Evolutionary conservation across 2,888 invertebrate genomes (phyloP), one percentile per base, ranked within the genome.

Genomic region (Melanophora roralis): DNA sequence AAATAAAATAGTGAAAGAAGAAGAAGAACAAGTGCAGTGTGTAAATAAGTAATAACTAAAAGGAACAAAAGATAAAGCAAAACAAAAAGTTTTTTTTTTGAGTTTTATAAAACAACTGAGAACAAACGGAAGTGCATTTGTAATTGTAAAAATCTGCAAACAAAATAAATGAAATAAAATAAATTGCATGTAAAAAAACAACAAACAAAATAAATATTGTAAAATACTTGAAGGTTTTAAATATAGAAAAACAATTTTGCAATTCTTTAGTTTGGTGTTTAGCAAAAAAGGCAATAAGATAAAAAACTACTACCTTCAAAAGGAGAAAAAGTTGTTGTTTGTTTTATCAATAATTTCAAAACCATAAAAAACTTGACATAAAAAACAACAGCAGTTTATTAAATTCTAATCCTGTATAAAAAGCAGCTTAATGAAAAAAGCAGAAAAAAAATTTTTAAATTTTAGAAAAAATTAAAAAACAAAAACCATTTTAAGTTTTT

Each of bases 271-370:
- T 45, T 62, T 36, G 9, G 40, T 16, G 12, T 23, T 59, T 38
- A n/a, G 16, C 19, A 27, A 38, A 27, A 40, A 47, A 27, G 40
- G 60, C 47, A 68, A 19, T 21, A 16, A 43, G 1, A 47, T 14
- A 60, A 65, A 47, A 34, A 57, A 19, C 5, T 14, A 19, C n/a
- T n/a, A n/a, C n/a, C n/a, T n/a, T n/a, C n/a, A n/a, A n/a, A 45
- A 16, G 45, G 53, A 45, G 34, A 19, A 19, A 21, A 40, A 16
- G 38, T 67, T 19, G 6, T 32, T 34, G 32, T 16, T 65, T 74
- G 69, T 69, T 64, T 79, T 68, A 74, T 73, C 67, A 72, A 73
- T 72, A 67, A 45, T 72, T 73, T 53, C 34, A 73, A 62, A 62
- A 68, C 11, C 21, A 64, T 11, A 57, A 47, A 43, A 62, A 32